phyloP scores from a whole-genome alignment of 2,113 vertebrate genomes.

The Lophotis ruficrista region DNA sequence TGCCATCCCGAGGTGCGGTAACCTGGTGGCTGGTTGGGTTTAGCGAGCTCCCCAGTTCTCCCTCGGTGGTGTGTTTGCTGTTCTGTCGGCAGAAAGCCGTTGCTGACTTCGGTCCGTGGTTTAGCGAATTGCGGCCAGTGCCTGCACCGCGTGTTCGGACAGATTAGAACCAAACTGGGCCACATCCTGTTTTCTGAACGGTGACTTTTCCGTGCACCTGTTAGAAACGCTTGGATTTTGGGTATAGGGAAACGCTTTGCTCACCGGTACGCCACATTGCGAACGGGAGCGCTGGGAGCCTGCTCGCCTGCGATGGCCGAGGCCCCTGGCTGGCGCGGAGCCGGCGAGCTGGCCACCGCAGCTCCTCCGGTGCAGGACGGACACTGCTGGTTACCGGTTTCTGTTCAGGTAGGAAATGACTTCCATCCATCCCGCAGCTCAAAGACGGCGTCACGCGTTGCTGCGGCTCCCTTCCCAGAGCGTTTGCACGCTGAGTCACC shows the following conservation, averaged over 20 bases:
- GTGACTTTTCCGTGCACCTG: background rate
- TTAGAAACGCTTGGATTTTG: background rate
- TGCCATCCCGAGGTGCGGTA: too few relatives aligned
- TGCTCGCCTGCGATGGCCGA: background rate
- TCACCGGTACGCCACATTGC: background rate
- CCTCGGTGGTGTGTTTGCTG: background rate
- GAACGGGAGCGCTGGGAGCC: background rate
- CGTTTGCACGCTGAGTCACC: background rate
- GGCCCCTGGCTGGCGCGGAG: background rate
- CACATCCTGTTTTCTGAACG: background rate
- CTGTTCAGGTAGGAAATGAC: background rate
- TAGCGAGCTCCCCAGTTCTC: background rate
- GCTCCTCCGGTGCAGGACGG: background rate
- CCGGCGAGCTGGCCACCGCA: background rate
- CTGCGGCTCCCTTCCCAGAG: background rate
- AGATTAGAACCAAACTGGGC: background rate
- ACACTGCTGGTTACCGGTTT: background rate
- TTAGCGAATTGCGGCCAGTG: too few relatives aligned
- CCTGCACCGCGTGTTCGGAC: background rate
- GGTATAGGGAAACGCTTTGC: background rate
- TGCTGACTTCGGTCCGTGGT: rapidly evolving
- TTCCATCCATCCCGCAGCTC: background rate
- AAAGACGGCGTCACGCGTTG: rapidly evolving
- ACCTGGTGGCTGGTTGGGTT: background rate
- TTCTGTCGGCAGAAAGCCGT: background rate